Evolutionary conservation across 2,797 vertebrate genomes (phyloP).

Genomic region (Cynopterus sphinx): DNA sequence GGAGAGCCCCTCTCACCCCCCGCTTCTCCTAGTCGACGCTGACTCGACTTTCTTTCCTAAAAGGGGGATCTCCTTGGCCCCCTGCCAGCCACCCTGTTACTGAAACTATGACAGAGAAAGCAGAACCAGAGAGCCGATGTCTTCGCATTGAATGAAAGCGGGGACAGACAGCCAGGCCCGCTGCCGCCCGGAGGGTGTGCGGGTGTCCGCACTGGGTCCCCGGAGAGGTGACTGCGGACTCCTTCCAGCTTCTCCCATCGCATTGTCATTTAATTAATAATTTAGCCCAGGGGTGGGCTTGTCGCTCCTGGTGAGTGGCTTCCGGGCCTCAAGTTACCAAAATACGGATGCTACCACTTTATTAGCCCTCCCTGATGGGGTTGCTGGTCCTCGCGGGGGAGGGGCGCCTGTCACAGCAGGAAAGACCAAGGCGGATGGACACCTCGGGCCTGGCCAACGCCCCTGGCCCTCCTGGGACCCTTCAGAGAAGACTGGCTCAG

Average conservation of each 20-base stretch:
- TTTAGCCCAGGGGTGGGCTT: not conserved
- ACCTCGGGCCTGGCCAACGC: not conserved
- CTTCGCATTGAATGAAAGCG: conserved; percentile 33
- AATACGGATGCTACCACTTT: conserved; percentile 4
- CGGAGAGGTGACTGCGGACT: not conserved
- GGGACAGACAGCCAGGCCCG: not conserved
- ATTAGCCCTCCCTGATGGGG: not conserved
- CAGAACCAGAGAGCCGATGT: not conserved
- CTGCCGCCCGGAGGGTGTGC: not conserved
- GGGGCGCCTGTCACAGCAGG: not conserved
- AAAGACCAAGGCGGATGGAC: not conserved
- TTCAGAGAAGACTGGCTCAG: not conserved
- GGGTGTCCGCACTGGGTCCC: not conserved
- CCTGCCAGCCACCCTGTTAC: not conserved
- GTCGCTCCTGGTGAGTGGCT: not conserved
- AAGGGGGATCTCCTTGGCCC: conserved; percentile 3
- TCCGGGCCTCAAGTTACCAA: conserved; percentile 33
- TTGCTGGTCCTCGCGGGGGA: not conserved
- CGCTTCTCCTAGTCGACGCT: not conserved
- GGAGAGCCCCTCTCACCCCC: conserved; percentile 20
- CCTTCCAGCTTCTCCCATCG: not conserved
- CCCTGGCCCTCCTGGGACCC: not conserved
- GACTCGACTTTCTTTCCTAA: conserved; percentile 51
- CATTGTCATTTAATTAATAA: conserved; percentile 23
- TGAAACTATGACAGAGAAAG: not conserved